Evolutionary conservation across 2,888 invertebrate species (phyloP), one percentile per base, ranked within the genome.

Genomic region (Drosophila atroscutellata): DNA sequence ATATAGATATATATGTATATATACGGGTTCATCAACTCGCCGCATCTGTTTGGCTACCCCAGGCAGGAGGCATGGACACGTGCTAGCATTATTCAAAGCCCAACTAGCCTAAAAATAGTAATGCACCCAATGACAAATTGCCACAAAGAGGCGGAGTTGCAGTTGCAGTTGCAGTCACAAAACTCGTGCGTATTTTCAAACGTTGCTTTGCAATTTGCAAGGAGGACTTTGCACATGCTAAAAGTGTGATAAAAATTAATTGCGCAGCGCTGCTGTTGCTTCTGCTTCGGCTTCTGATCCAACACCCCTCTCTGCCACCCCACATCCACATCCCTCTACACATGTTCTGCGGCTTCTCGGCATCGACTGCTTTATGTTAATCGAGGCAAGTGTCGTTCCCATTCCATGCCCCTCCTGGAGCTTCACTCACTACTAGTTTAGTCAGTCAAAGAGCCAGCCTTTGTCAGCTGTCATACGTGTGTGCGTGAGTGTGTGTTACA

Each of bases 241-340:
- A 89, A 87, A 89, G 91, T 90, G 91, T 89, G 91, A 92, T 91
- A 91, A 91, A 91, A 91, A 92, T 91, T 91, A 91, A 92, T 91
- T 91, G 91, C 92, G 92, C 91, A 91, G 92, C 81, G 77, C 78
- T 71, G 76, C 61, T 34, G 11, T 20, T 49, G 69, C 70, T 57
- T 36, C 68, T 66, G 69, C 65, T 59, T 56, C 66, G 52, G 50
- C 20, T 54, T 9, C 58, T 65, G 13, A 64, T 49, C 28, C 61
- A 47, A 26, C 37, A 42, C 47, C 47, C 47, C 26, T 30, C 47
- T 15, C 18, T 28, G 24, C 18, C 9, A 13, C 11, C 34, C 0
- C 57, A 15, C 28, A n/a, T n/a, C n/a, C 26, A 18, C 9, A 3
- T 4, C 20, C 15, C 18, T 1, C 24, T 15, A 0, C 13, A 2